Base-by-base conservation (phyloP, 2,888 invertebrate genomes). In the Tetramorium bicarinatum region DNA sequence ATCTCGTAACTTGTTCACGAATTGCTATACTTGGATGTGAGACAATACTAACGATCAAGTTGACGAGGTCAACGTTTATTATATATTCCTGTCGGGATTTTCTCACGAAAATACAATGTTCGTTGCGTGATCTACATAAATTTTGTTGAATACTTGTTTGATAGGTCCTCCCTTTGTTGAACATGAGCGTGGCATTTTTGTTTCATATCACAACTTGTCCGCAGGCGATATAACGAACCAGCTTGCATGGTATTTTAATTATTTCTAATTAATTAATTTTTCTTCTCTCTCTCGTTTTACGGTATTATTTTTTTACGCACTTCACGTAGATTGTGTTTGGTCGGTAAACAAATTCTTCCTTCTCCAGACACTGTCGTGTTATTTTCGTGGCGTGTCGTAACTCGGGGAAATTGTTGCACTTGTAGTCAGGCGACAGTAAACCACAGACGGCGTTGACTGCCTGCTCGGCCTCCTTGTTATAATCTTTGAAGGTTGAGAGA, bases 41-140 rank as follows among this genome's bases (percentile, higher is more conserved):
- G 49, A 38, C 29, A 15, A 75, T 34, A n/a, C 29, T 75, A 61
- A 75, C 74, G 44, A 75, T 75, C 74, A 18, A 18, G 25, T 29
- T 11, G 56, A 13, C 56, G 59, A 59, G 44, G 29, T 44, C 15
- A 41, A 29, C n/a, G 21, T 41, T 3, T 25, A 44, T 44, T 41
- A 66, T 2, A 44, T 64, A 67, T 64, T 52, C 38, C 64, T 8
- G 38, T 38, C 49, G 38, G 18, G 18, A 49, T 76, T 76, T 52
- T 49, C 75, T 25, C 76, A 21, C 64, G 38, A 76, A 64, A 76
- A 41, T 64, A 49, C 38, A 52, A 21, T 13, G 49, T 49, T 62
- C n/a, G n/a, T n/a, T 25, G 66, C 76, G 52, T 76, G 76, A 38
- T 64, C 18, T 18, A 76, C 66, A 13, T 76, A 64, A 76, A 64